Percentiles rank a stretch among this genome's conserved stretches.
Evolutionary conservation across 1,140 invertebrate genomes (phyloP).

Genomic region (Camponotus vicinus): DNA sequence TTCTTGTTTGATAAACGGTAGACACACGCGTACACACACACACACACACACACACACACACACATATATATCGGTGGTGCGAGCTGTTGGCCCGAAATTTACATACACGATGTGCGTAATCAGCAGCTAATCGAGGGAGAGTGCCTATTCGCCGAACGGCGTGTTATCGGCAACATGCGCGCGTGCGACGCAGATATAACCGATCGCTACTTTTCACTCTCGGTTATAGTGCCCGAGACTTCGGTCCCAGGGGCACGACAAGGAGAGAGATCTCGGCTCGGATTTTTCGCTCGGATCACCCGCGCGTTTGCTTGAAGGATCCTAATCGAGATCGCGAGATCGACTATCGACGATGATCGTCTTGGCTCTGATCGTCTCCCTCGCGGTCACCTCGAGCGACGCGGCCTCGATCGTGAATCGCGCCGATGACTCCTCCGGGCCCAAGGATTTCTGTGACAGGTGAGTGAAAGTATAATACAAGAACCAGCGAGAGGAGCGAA

Average conservation of each 20-base stretch:
- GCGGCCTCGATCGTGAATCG: conserved; percentile 32
- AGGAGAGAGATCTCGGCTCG: conserved; percentile 1
- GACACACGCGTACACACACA: background rate
- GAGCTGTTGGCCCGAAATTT: conserved; percentile 38
- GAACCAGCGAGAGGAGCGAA: background rate
- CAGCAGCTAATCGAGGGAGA: conserved; percentile 9
- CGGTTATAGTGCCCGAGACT: conserved; percentile 23
- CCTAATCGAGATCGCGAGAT: background rate
- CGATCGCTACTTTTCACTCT: conserved; percentile 16
- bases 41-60: too few species aligned
- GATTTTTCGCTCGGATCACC: conserved; percentile 16
- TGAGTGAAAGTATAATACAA: conserved; percentile 67
- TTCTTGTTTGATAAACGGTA: background rate
- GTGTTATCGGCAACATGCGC: conserved; percentile 32
- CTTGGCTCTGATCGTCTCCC: conserved; percentile 21
- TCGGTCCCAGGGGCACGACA: background rate
- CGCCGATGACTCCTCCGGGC: conserved; percentile 1
- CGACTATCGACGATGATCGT: background rate
- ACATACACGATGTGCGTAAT: conserved; percentile 41
- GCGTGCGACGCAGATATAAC: conserved; percentile 47
- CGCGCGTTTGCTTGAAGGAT: background rate
- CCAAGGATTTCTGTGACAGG: conserved; percentile 74
- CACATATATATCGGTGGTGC: too few species aligned
- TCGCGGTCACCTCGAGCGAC: conserved; percentile 43
- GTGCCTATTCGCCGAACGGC: conserved; percentile 3